A percentile compares a stretch with the other conserved stretches of the same genome.
These are phyloP conservation scores for Poeciliopsis paucimaculata DNA, from an alignment of 2,797 vertebrate species.

Conservation along the genomic window DNA sequence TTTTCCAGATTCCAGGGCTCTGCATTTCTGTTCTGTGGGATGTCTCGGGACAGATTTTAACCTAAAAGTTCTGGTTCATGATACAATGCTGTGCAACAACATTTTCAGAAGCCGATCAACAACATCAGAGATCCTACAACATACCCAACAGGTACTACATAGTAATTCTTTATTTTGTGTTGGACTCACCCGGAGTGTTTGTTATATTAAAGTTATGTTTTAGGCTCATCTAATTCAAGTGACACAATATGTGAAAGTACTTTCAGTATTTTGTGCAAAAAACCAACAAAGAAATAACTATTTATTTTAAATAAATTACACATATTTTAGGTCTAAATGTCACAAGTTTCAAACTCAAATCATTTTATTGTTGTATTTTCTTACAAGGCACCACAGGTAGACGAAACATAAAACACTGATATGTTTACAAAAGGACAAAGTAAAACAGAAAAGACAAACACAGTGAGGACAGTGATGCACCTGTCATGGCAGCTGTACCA, in stretches of 20 bases:
- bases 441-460: constrained; percentile 12
- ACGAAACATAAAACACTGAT: constrained; percentile 6
- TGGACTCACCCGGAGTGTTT: background rate
- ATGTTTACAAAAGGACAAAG: constrained; percentile 9
- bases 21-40: background rate
- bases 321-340: background rate
- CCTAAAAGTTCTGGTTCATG: background rate
- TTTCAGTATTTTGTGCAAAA: background rate
- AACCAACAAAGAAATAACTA: background rate
- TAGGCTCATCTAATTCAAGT: background rate
- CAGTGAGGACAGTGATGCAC: background rate
- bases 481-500: constrained; percentile 4
- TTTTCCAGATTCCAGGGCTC: background rate
- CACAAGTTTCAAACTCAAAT: constrained; percentile 1
- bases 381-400: constrained; percentile 2
- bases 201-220: background rate
- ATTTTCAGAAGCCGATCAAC: background rate
- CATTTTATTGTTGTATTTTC: constrained; percentile 34
- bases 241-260: background rate
- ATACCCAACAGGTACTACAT: background rate
- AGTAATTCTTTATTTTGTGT: background rate
- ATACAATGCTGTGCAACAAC: background rate
- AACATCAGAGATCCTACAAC: background rate
- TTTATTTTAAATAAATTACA: background rate
- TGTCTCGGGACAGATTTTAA: background rate